Conservation (phyloP, 2,797 vertebrate species). For the Chelon auratus region DNA sequence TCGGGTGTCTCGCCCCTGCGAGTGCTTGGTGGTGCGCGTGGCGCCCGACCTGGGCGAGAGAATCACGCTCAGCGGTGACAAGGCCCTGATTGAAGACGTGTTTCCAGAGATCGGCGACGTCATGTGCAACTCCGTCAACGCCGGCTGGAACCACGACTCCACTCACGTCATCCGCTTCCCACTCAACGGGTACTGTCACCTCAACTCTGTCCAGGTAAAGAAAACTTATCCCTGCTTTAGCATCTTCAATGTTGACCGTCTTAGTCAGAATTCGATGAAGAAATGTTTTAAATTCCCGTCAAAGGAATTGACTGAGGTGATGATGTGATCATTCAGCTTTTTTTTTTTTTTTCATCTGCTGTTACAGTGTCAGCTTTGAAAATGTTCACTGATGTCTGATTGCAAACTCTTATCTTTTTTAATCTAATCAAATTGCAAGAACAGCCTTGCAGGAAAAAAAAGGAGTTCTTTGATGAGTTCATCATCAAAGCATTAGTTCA, state of each 20-base stretch:
- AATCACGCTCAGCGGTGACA: slow-evolving; percentile 96
- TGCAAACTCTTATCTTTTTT: slow-evolving; percentile 50
- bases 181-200: slow-evolving; percentile 97
- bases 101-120: slow-evolving; percentile 98
- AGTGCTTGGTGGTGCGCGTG: slow-evolving; percentile 96
- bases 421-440: slow-evolving; percentile 60
- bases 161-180: slow-evolving; percentile 98
- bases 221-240: neutral
- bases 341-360: slow-evolving; percentile 36
- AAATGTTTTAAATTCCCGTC: neutral
- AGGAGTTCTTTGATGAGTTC: slow-evolving; percentile 68
- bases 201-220: slow-evolving; percentile 97
- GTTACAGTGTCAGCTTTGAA: slow-evolving; percentile 29
- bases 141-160: slow-evolving; percentile 98
- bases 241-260: neutral
- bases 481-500: slow-evolving; percentile 75
- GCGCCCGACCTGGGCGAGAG: slow-evolving; percentile 96
- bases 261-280: neutral
- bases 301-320: slow-evolving; percentile 25
- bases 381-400: slow-evolving; percentile 44
- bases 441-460: slow-evolving; percentile 62
- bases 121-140: slow-evolving; percentile 99
- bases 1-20: slow-evolving; percentile 92
- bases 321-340: slow-evolving; percentile 40
- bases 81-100: slow-evolving; percentile 96